Evolutionary conservation across 2,888 invertebrate species (phyloP).

Genomic region (Oscheius sp.): DNA sequence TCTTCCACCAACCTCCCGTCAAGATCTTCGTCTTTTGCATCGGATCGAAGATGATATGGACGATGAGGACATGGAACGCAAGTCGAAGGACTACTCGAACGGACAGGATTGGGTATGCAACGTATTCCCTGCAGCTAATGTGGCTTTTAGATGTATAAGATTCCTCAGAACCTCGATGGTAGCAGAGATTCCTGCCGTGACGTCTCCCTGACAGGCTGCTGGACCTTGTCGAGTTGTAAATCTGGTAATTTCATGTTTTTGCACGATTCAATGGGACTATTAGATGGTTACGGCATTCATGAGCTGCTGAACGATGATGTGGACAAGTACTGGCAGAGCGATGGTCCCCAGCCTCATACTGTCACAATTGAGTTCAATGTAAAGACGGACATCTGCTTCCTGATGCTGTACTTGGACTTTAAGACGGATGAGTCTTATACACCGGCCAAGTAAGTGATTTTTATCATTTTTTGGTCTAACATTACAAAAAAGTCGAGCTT

Average conservation of each 20-base stretch:
- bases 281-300: conserved; percentile 92
- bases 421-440: conserved; percentile 99
- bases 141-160: conserved; percentile 10
- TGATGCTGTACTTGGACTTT: conserved; percentile 96
- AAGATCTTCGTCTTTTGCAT: neutral
- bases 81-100: neutral
- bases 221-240: conserved; percentile 98
- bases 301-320: conserved; percentile 92
- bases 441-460: conserved; percentile 81
- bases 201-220: conserved; percentile 92
- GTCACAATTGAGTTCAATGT: conserved; percentile 86
- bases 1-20: neutral
- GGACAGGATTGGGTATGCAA: conserved; percentile 16
- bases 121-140: neutral
- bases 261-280: neutral
- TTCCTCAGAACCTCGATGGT: conserved; percentile 8
- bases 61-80: neutral
- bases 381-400: conserved; percentile 82
- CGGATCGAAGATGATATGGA: too few species aligned
- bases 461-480: neutral
- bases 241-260: conserved; percentile 76
- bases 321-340: conserved; percentile 99
- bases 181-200: conserved; percentile 76
- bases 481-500: too few species aligned
- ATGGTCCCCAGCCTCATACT: conserved; percentile 96